A percentile compares a stretch with the other conserved stretches of the same genome.
Evolutionary conservation across 2,888 invertebrate genomes (phyloP).

Genomic region (Tetragonisca angustula): DNA sequence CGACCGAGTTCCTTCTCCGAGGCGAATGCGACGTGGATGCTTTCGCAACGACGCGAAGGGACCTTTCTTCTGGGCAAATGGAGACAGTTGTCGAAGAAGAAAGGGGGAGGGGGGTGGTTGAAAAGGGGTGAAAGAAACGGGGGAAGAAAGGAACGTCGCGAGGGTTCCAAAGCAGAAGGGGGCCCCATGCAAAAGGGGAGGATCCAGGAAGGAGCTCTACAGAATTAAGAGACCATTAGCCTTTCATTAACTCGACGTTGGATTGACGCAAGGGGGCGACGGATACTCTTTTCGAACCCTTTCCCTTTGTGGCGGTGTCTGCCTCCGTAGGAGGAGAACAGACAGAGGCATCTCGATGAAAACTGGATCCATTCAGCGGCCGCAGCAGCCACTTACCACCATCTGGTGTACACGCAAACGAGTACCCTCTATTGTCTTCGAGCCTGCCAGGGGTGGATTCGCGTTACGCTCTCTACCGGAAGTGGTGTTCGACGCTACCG

Average conservation of each 20-base stretch:
- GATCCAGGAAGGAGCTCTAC: constrained; percentile 57
- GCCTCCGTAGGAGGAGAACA: constrained; percentile 12
- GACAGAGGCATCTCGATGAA: constrained; percentile 54
- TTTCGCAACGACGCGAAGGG: constrained; percentile 7
- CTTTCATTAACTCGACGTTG: constrained; percentile 73
- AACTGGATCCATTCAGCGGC: constrained; percentile 52
- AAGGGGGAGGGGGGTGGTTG: not conserved
- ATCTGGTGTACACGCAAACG: constrained; percentile 25
- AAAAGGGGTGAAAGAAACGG: not conserved
- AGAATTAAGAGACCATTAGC: constrained; percentile 77
- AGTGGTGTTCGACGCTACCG: not conserved
- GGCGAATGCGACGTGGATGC: not conserved
- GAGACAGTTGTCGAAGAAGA: constrained; percentile 3
- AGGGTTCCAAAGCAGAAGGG: constrained; percentile 32
- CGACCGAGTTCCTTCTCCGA: not conserved
- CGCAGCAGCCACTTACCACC: constrained; percentile 51
- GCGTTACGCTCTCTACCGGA: constrained; percentile 3
- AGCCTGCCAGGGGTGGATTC: not conserved
- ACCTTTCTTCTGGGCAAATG: not conserved
- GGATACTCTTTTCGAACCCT: constrained; percentile 56
- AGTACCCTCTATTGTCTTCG: constrained; percentile 3
- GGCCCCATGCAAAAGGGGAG: constrained; percentile 1
- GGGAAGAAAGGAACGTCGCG: constrained; percentile 14
- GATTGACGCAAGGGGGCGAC: constrained; percentile 32
- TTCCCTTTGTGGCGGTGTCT: constrained; percentile 52